These are phyloP conservation scores for Eulemur macaco DNA, from an alignment of 2,113 vertebrate species.

Conservation along the genomic window DNA sequence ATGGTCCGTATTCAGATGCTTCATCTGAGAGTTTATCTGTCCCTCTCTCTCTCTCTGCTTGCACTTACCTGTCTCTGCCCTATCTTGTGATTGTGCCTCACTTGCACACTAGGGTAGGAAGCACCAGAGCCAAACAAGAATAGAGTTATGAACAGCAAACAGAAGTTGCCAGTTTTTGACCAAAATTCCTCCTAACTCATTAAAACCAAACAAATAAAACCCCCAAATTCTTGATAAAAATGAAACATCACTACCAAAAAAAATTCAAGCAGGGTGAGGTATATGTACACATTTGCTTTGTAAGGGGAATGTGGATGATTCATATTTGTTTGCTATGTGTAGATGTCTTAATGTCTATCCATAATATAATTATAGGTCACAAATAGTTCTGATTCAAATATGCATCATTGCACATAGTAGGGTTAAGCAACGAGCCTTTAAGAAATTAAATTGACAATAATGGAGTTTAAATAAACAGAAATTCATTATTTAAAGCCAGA, in stretches of 20 bases:
- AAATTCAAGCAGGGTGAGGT: neutral
- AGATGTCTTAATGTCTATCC: neutral
- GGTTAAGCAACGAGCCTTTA: neutral
- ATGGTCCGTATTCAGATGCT: accelerated
- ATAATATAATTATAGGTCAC: neutral
- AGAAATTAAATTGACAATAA: neutral
- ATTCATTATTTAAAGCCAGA: neutral
- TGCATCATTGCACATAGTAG: neutral
- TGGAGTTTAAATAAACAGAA: neutral
- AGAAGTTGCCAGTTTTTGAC: neutral
- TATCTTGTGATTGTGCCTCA: neutral
- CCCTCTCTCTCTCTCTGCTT: too few relatives aligned
- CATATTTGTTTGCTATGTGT: neutral
- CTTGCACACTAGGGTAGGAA: neutral
- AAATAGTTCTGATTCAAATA: neutral
- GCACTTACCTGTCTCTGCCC: neutral
- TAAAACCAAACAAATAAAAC: neutral
- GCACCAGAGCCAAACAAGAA: neutral
- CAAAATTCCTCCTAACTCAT: neutral
- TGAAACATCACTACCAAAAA: neutral
- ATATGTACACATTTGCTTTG: neutral
- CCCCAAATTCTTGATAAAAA: neutral
- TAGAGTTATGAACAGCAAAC: neutral
- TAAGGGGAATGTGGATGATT: neutral
- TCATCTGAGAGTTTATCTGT: neutral